Evolutionary conservation across 2,113 vertebrate species (phyloP).

Genomic region (Gracilinanus agilis): DNA sequence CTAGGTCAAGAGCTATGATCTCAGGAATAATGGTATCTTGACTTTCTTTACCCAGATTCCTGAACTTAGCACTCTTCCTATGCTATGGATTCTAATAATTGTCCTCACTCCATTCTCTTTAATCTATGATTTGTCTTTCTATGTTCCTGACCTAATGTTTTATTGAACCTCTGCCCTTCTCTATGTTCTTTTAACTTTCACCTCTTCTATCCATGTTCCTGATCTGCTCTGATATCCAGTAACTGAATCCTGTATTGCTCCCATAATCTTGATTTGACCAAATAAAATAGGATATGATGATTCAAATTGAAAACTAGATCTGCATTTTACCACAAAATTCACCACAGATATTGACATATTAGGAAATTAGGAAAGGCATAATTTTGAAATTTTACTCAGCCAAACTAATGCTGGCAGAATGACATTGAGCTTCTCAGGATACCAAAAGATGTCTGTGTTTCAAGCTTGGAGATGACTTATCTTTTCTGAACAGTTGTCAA

Average conservation of each 20-base stretch:
- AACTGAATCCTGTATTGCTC: not conserved
- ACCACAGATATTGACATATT: not conserved
- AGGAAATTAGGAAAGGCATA: slow-evolving; percentile 22
- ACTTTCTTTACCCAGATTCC: not conserved
- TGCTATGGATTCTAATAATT: not conserved
- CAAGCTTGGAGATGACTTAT: not conserved
- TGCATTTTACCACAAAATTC: slow-evolving; percentile 39
- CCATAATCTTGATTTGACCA: not conserved
- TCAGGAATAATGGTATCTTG: not conserved
- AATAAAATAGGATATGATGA: slow-evolving; percentile 9
- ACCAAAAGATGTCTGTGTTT: not conserved
- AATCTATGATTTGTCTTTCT: not conserved
- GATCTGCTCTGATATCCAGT: not conserved
- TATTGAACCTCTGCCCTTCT: not conserved
- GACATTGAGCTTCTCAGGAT: not conserved
- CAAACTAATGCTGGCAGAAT: slow-evolving; percentile 23
- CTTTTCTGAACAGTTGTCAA: not conserved
- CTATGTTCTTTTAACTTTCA: not conserved
- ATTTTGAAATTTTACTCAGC: not conserved
- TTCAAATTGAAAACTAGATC: slow-evolving; percentile 39
- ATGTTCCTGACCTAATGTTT: slow-evolving; percentile 1
- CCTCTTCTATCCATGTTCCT: not conserved
- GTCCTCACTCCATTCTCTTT: not conserved
- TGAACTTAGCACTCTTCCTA: slow-evolving; percentile 2
- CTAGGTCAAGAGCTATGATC: too few relatives aligned